phyloP scores from a whole-genome alignment of 23 tunicate species.

The Botrylloides violaceus region DNA sequence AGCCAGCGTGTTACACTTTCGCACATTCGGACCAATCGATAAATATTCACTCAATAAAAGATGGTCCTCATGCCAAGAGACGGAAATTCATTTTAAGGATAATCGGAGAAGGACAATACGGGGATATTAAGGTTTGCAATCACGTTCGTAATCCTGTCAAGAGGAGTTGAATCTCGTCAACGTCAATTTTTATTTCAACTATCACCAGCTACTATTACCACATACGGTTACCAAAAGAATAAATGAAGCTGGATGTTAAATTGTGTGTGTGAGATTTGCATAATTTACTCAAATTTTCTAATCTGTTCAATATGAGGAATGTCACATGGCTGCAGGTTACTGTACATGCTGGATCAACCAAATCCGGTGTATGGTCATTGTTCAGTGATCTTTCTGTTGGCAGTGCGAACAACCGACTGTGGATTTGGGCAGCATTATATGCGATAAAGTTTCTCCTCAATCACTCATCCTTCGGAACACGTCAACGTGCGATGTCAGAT shows the following conservation, averaged over 20 bases:
- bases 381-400: no score
- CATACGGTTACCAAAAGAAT: background rate
- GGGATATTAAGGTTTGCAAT: slow-evolving; percentile 55
- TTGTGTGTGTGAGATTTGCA: background rate
- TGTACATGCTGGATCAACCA: no score
- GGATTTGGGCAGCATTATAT: slow-evolving; percentile 57
- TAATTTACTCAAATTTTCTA: background rate
- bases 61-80: slow-evolving; percentile 14
- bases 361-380: no score
- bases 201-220: no score
- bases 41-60: slow-evolving; percentile 2
- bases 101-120: slow-evolving; percentile 59
- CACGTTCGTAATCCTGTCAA: background rate
- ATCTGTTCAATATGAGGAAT: background rate
- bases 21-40: background rate
- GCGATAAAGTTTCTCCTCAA: slow-evolving; percentile 31
- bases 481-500: slow-evolving; percentile 61
- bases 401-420: slow-evolving; percentile 47
- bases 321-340: no score
- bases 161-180: no score
- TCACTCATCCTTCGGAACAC: slow-evolving; percentile 42
- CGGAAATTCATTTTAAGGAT: slow-evolving; percentile 30
- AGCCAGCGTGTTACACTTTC: slow-evolving; percentile 54
- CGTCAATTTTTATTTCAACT: no score
- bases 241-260: background rate